Evolutionary conservation across 2,113 vertebrate genomes (phyloP), one percentile per base, ranked within the genome.

Genomic region (Upupa epops): DNA sequence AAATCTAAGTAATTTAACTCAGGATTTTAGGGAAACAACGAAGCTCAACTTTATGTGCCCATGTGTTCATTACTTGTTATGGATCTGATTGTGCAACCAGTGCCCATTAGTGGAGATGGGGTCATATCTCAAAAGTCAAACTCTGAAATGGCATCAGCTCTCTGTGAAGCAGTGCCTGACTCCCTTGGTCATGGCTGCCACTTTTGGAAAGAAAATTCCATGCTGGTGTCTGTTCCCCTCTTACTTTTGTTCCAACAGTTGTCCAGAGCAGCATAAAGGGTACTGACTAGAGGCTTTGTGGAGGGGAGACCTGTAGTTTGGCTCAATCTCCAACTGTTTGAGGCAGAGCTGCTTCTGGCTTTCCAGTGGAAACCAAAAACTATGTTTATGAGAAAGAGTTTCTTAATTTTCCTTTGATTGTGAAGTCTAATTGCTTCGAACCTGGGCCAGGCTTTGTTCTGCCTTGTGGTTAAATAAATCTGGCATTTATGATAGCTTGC

Each of bases 321-420:
- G 10, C 32, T 88, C 45, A 71, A 0, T 9, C 25, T 86, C 29
- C 71, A 49, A 56, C 80, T 81, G 75, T 71, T 14, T 68, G 61
- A 83, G 45, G 22, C 65, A 74, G 32, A 68, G 11, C 32, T 69
- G 10, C 37, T 70, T 69, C 28, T 20, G 0, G 2, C 11, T 72
- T 91, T 86, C 70, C 80, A 78, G 83, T 83, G 88, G 91, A 88
- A 83, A 13, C 15, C 61, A 68, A 92, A 86, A 86, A 66, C 4
- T 21, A 42, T 8, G 15, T 26, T 84, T 84, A 21, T 37, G 31
- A 70, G 17, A 46, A 69, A 89, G 28, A 29, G 28, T 76, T 78
- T 49, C 56, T 69, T 12, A 42, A 71, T 77, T 91, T 88, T 63
- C 58, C 84, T 92, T 94, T 84, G 90, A 42, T 84, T 88, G 54